Evolutionary conservation across 1,140 invertebrate genomes (phyloP).

Genomic region (Agrilus planipennis): DNA sequence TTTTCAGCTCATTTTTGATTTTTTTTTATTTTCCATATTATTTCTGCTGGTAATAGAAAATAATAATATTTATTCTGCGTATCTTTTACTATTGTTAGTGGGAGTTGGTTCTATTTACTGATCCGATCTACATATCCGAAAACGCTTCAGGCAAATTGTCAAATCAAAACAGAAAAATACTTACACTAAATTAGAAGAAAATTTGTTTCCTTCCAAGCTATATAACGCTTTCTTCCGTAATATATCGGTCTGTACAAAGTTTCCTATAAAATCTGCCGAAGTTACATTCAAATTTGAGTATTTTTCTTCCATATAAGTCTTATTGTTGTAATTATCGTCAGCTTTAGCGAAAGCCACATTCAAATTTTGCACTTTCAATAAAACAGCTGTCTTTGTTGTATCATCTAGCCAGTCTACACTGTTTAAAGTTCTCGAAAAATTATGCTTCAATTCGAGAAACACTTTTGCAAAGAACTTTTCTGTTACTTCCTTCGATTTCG

Average conservation of each 20-base stretch:
- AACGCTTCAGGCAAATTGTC: too few species aligned
- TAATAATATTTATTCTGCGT: too few species aligned
- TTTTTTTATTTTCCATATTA: too few species aligned
- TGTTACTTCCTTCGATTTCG: not conserved
- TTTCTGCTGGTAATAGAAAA: too few species aligned
- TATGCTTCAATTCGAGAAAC: slow-evolving; percentile 7
- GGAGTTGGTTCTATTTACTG: too few species aligned
- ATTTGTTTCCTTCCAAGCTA: slow-evolving; percentile 4
- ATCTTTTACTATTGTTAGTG: too few species aligned
- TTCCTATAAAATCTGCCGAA: slow-evolving; percentile 6
- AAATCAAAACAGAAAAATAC: slow-evolving; percentile 4
- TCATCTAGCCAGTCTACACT: slow-evolving; percentile 10
- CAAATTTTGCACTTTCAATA: slow-evolving; percentile 9
- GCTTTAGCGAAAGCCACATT: slow-evolving; percentile 2
- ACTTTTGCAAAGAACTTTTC: slow-evolving; percentile 2
- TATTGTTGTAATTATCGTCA: not conserved
- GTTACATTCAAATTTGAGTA: too few species aligned
- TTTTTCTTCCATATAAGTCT: not conserved
- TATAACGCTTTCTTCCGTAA: not conserved
- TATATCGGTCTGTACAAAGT: slow-evolving; percentile 8
- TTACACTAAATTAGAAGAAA: slow-evolving; percentile 9
- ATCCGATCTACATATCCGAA: too few species aligned
- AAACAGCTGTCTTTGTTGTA: slow-evolving; percentile 2
- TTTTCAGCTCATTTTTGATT: too few species aligned
- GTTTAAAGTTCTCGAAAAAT: slow-evolving; percentile 6